Evolutionary conservation across 2,113 vertebrate species (phyloP).

Genomic region (Lynx canadensis): DNA sequence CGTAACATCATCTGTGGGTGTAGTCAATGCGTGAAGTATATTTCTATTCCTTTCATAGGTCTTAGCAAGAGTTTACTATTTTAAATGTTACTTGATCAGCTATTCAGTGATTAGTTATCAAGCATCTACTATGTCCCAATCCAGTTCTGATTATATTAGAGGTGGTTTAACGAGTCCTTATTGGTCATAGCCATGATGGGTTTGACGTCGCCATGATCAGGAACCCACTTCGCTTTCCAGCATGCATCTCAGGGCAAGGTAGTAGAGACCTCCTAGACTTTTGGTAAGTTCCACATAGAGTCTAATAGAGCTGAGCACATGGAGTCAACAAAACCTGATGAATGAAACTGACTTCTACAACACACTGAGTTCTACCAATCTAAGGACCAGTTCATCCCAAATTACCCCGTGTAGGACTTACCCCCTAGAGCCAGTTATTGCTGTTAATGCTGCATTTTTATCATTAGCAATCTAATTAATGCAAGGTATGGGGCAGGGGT

Average conservation of each 20-base stretch:
- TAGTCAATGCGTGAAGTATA: neutral
- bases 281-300: fast-evolving
- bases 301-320: neutral
- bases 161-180: neutral
- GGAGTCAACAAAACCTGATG: neutral
- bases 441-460: neutral
- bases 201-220: neutral
- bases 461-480: neutral
- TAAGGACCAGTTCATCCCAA: neutral
- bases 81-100: neutral
- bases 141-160: neutral
- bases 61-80: neutral
- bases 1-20: neutral
- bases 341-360: neutral
- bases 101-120: neutral
- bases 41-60: neutral
- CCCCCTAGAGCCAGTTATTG: neutral
- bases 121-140: neutral
- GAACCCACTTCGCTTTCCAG: neutral
- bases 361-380: neutral
- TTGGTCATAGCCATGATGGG: neutral
- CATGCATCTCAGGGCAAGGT: neutral
- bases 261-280: neutral
- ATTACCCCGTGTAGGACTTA: neutral
- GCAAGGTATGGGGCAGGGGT: neutral